A percentile compares a stretch with the other conserved stretches of the same genome.
Evolutionary conservation across 2,113 vertebrate species (phyloP).

Genomic region (Megaceryle torquata): DNA sequence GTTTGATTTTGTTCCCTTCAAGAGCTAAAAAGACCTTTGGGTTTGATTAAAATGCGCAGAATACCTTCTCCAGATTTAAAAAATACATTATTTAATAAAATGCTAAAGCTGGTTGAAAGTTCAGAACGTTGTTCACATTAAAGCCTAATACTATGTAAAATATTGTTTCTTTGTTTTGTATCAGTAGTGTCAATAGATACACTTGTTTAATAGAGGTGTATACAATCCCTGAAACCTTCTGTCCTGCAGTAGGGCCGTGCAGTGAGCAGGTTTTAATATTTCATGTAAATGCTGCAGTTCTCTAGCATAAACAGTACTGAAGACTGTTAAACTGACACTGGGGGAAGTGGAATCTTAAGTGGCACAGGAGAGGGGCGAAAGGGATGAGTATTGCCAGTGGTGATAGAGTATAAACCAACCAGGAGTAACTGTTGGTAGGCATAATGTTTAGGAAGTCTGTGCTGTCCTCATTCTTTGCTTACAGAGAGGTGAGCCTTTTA

Average conservation of each 20-base stretch:
- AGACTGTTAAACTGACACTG: not conserved
- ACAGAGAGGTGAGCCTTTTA: not conserved
- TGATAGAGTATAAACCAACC: not conserved
- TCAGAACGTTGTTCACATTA: not conserved
- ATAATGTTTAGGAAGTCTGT: not conserved
- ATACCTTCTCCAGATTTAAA: not conserved
- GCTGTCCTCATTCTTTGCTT: not conserved
- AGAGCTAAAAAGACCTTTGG: not conserved
- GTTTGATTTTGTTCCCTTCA: not conserved
- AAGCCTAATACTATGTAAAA: not conserved
- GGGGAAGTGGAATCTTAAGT: not conserved
- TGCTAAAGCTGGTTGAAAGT: not conserved
- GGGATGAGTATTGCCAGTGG: not conserved
- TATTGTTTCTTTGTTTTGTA: not conserved
- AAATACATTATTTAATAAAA: not conserved
- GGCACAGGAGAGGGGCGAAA: not conserved
- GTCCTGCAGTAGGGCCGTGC: not conserved
- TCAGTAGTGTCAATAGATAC: not conserved
- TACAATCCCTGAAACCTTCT: not conserved
- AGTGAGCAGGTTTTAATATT: not conserved
- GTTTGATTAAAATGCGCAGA: slow-evolving; percentile 1
- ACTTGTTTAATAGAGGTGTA: not conserved
- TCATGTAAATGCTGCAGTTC: not conserved
- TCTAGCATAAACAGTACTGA: not conserved
- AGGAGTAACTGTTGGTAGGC: not conserved